Evolutionary conservation across 2,888 invertebrate genomes (phyloP).

Genomic region (Ernsta delagoae): DNA sequence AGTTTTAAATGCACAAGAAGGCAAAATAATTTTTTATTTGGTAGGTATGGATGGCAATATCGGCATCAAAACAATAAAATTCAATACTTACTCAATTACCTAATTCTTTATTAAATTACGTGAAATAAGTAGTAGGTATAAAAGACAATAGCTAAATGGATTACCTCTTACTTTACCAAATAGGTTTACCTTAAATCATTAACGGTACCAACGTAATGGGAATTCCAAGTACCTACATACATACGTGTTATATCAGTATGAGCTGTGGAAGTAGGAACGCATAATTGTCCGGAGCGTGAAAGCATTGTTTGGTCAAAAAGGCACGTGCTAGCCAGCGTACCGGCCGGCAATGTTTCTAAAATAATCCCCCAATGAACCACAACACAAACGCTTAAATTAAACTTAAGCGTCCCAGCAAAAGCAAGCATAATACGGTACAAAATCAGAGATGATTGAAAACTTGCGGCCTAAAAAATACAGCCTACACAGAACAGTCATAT

Average conservation of each 20-base stretch:
- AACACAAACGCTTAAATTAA: slow-evolving; percentile 35
- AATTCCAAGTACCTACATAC: slow-evolving; percentile 33
- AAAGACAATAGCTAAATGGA: slow-evolving; percentile 15
- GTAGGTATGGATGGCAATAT: too few species aligned
- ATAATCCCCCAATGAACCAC: slow-evolving; percentile 49
- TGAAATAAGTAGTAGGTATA: not conserved
- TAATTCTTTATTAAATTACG: not conserved
- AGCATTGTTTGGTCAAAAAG: slow-evolving; percentile 71
- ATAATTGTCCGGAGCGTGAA: slow-evolving; percentile 42
- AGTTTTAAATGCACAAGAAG: too few species aligned
- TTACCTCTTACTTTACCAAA: slow-evolving; percentile 16
- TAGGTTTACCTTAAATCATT: slow-evolving; percentile 31
- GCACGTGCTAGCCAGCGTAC: slow-evolving; percentile 70
- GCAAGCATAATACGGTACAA: not conserved
- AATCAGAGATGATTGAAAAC: slow-evolving; percentile 27
- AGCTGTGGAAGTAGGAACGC: slow-evolving; percentile 7
- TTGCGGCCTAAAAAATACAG: slow-evolving; percentile 32
- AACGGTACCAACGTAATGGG: slow-evolving; percentile 27
- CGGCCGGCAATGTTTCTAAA: slow-evolving; percentile 73
- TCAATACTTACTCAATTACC: too few species aligned
- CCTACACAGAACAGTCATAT: slow-evolving; percentile 31
- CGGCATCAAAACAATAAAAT: too few species aligned
- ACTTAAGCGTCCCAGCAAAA: slow-evolving; percentile 26
- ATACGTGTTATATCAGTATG: slow-evolving; percentile 52
- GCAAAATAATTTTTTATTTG: too few species aligned